Conservation (phyloP, 2,113 vertebrate species). For the Coptodon rendalli region DNA sequence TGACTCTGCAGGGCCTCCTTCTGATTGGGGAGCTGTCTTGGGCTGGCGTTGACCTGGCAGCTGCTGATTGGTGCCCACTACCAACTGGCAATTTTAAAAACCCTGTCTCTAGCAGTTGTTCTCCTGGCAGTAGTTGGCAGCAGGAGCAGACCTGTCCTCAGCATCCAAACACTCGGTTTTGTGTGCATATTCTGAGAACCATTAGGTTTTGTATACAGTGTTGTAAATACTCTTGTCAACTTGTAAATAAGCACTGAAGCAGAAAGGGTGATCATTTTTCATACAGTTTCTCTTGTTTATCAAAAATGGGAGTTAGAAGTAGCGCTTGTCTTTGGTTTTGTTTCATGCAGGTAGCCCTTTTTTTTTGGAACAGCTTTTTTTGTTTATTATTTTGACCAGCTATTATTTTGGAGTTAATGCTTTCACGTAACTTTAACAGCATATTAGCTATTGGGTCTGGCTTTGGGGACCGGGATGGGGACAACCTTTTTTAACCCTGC, state of each 20-base stretch:
- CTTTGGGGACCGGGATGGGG: rapidly evolving
- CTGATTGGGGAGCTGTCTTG: neutral
- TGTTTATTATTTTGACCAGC: neutral
- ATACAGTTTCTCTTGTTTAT: neutral
- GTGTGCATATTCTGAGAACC: neutral
- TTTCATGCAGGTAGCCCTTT: neutral
- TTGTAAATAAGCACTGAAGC: neutral
- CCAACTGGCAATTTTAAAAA: neutral
- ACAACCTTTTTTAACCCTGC: neutral
- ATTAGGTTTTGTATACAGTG: neutral
- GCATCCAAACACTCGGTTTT: neutral
- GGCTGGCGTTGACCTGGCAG: neutral
- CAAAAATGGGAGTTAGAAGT: neutral
- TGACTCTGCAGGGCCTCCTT: neutral
- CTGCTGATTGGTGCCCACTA: neutral
- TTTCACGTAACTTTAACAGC: neutral
- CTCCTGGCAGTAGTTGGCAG: neutral
- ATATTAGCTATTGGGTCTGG: neutral
- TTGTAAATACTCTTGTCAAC: neutral
- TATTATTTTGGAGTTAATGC: neutral
- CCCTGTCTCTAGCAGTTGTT: neutral
- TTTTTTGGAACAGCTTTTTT: neutral
- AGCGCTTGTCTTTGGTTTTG: neutral
- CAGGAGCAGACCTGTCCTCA: neutral
- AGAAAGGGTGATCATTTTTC: neutral